phyloP scores from a whole-genome alignment of 1,140 invertebrate genomes.

The Drosophila chauvacae region DNA sequence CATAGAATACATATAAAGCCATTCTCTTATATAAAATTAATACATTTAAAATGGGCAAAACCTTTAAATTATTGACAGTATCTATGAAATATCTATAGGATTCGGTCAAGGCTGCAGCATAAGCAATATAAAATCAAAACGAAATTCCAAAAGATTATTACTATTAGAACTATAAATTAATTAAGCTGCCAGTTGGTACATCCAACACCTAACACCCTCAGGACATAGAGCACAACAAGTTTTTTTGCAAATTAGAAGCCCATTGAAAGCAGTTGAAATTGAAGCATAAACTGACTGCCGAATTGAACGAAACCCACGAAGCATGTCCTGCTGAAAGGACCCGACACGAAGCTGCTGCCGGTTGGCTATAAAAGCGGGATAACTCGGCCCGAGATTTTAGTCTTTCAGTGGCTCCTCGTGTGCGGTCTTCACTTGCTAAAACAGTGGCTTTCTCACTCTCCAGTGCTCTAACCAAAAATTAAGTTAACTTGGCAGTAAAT shows the following conservation, averaged over 20 bases:
- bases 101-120: not conserved
- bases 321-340: constrained; percentile 25
- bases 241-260: constrained; percentile 4
- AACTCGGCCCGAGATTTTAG: constrained; percentile 58
- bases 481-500: constrained; percentile 35
- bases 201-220: not conserved
- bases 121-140: not conserved
- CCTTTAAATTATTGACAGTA: no score
- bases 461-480: constrained; percentile 22
- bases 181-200: not conserved
- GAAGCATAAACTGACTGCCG: constrained; percentile 37
- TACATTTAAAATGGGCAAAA: not conserved
- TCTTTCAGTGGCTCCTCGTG: constrained; percentile 42
- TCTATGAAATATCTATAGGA: not conserved
- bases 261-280: constrained; percentile 37
- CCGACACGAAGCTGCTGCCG: constrained; percentile 12
- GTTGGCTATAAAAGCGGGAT: constrained; percentile 69
- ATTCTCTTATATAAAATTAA: not conserved
- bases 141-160: not conserved
- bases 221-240: constrained; percentile 58
- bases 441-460: constrained; percentile 2
- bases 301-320: constrained; percentile 64
- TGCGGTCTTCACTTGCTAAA: constrained; percentile 7
- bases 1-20: not conserved
- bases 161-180: not conserved